Conservation (phyloP, 2,888 invertebrate species). For the Cantharis rustica region DNA sequence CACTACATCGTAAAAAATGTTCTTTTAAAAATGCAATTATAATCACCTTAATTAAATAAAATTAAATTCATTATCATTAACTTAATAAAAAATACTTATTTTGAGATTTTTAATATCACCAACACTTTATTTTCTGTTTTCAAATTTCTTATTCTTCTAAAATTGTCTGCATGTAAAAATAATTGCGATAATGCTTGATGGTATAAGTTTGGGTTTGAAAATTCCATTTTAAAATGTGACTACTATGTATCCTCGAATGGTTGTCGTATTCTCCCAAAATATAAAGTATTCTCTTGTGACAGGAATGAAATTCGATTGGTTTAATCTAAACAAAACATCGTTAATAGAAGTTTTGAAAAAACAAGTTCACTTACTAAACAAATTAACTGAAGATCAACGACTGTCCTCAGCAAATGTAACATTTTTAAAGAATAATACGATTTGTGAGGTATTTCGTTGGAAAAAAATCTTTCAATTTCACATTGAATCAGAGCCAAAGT, state of each 20-base stretch:
- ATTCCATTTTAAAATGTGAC: slow-evolving; percentile 78
- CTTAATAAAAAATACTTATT: neutral
- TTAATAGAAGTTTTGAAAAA: slow-evolving; percentile 17
- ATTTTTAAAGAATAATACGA: slow-evolving; percentile 54
- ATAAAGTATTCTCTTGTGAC: slow-evolving; percentile 66
- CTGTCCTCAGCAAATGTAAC: slow-evolving; percentile 70
- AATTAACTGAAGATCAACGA: slow-evolving; percentile 72
- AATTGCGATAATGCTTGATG: slow-evolving; percentile 36
- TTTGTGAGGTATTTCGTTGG: slow-evolving; percentile 39
- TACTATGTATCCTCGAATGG: slow-evolving; percentile 67
- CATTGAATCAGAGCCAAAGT: slow-evolving; percentile 78
- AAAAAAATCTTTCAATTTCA: slow-evolving; percentile 63
- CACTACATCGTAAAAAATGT: neutral
- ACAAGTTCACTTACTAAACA: slow-evolving; percentile 65
- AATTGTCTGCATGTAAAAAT: slow-evolving; percentile 37
- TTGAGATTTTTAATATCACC: slow-evolving; percentile 12
- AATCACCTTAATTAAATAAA: neutral
- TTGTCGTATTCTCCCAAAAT: slow-evolving; percentile 76
- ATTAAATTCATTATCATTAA: neutral
- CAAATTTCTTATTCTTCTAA: slow-evolving; percentile 27
- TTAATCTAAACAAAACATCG: slow-evolving; percentile 62
- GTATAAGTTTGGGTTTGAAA: slow-evolving; percentile 71
- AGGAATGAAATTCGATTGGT: slow-evolving; percentile 66
- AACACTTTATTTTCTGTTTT: slow-evolving; percentile 1
- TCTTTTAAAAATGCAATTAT: neutral